Percentiles rank a stretch among this genome's conserved stretches.
Conservation (phyloP, 1,140 invertebrate species). For the Pseudachorutes palmiensis region DNA sequence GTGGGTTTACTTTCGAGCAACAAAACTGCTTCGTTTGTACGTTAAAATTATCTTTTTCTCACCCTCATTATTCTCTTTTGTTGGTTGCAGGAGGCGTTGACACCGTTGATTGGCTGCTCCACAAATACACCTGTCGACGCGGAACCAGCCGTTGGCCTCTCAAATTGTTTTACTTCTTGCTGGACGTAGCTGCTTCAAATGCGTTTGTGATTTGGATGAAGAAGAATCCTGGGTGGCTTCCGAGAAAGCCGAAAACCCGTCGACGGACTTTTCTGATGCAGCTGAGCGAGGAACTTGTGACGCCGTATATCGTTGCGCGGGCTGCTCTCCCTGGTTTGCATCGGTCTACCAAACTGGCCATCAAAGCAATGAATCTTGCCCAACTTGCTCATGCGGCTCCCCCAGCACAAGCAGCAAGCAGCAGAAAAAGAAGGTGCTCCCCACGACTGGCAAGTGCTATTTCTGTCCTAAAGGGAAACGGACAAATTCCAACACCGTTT, state of each 20-base stretch:
- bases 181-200: constrained; percentile 10
- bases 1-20: not conserved
- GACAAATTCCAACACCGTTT: not conserved
- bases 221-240: not conserved
- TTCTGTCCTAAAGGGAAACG: not conserved
- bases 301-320: not conserved
- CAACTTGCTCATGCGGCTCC: not conserved
- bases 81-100: constrained; percentile 12
- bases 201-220: not conserved
- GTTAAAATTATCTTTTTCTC: not conserved
- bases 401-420: not conserved
- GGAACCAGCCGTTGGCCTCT: constrained; percentile 7
- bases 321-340: not conserved
- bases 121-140: not conserved
- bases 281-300: not conserved
- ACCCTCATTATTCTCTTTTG: not conserved
- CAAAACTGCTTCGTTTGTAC: not conserved
- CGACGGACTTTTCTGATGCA: not conserved
- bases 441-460: not conserved
- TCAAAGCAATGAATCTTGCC: not conserved
- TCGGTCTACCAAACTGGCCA: not conserved
- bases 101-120: constrained; percentile 15
- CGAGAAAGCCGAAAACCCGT: not conserved
- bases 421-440: not conserved
- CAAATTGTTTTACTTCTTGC: not conserved